Conservation (phyloP, 2,113 vertebrate genomes). For the Pachypanchax playfairii region DNA sequence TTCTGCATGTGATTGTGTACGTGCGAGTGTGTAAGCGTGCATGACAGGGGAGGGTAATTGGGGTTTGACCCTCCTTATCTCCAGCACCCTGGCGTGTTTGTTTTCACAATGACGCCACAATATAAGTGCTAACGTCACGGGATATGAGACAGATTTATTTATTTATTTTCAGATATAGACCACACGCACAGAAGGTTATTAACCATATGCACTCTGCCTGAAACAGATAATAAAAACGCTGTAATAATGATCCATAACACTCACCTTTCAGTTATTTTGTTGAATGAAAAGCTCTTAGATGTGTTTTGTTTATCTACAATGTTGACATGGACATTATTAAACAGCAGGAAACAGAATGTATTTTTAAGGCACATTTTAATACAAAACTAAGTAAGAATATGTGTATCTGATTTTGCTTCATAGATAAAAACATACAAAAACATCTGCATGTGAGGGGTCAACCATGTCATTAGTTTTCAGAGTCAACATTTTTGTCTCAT, state of each 20-base stretch:
- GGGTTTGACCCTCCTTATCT: constrained; percentile 71
- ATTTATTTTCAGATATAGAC: constrained; percentile 12
- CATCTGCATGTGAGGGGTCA: too few relatives aligned
- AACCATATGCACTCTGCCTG: constrained; percentile 27
- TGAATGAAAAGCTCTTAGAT: constrained; percentile 9
- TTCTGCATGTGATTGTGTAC: constrained; percentile 7
- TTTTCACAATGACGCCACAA: constrained; percentile 63
- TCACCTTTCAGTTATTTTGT: constrained; percentile 23
- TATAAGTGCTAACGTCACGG: constrained; percentile 57
- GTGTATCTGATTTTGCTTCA: background rate
- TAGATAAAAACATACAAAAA: too few relatives aligned
- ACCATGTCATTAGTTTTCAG: too few relatives aligned
- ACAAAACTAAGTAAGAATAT: background rate
- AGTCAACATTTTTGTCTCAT: too few relatives aligned
- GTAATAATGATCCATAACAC: constrained; percentile 43
- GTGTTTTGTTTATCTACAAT: constrained; percentile 27
- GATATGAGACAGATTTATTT: constrained; percentile 48
- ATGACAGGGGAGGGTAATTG: constrained; percentile 17
- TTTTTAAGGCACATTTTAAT: background rate
- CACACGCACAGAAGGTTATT: constrained; percentile 28
- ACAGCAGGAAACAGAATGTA: background rate
- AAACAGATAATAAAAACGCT: constrained; percentile 55
- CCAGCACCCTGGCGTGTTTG: constrained; percentile 63
- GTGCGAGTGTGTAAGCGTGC: constrained; percentile 21
- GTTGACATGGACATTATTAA: background rate